Base-by-base conservation (phyloP, 2,888 invertebrate genomes). In the Baronia brevicornis region DNA sequence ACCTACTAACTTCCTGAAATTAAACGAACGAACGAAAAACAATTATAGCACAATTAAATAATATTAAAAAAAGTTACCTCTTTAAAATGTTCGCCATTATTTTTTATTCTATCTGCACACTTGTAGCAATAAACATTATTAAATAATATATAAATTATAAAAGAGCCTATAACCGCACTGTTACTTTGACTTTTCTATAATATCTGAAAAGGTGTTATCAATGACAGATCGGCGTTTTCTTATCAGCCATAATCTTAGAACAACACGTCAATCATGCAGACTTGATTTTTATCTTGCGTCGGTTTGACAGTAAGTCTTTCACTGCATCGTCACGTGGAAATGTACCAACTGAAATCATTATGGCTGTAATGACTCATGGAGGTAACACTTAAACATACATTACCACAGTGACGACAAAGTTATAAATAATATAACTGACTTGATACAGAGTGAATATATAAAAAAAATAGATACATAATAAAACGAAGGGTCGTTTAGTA, bases 231-330 rank as follows among this genome's bases (percentile, higher is more conserved):
- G 61, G 60, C 56, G 57, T 58, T 60, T 56, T 65, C 58, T 55
- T 60, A 55, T 60, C 55, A 54, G 46, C 48, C 39, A 28, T 55
- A 51, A 69, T 74, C 68, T 73, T 45, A 44, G 50, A 69, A 68
- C 67, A 69, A 65, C 71, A 71, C 63, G 79, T 74, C 80, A 78
- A 68, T 77, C 79, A 70, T 53, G 35, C 42, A 37, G 55, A 51
- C 54, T 46, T 48, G 48, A 36, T 36, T 44, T 33, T 49, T 52
- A 54, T 48, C 45, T 48, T n/a, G n/a, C 38, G 27, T 25, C 44
- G 33, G 37, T 45, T 40, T 54, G 56, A 54, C 52, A 53, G 37
- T 38, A 45, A 38, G 43, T 49, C 48, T 41, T 41, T 41, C 36
- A 38, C 39, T 49, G 44, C 36, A 40, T 32, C 51, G 44, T 64